phyloP scores from a whole-genome alignment of 2,797 vertebrate genomes.

The Gadopsis bispinosus region DNA sequence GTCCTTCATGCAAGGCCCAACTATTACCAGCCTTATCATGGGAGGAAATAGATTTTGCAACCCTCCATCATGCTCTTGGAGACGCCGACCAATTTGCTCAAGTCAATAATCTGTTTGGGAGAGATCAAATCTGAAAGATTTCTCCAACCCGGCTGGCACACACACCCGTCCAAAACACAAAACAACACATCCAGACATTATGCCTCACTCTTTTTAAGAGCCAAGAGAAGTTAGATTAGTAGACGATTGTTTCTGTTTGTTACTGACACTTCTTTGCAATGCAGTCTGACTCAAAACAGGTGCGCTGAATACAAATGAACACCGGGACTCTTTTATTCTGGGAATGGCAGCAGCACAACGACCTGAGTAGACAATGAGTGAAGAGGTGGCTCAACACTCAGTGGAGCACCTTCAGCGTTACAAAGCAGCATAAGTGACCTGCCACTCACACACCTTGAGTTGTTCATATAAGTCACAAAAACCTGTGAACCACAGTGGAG shows the following conservation, averaged over 20 bases:
- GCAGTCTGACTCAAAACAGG: slow-evolving; percentile 27
- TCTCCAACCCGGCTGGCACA: slow-evolving; percentile 35
- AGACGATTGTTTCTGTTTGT: slow-evolving; percentile 10
- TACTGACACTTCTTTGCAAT: slow-evolving; percentile 29
- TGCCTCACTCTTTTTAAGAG: slow-evolving; percentile 9
- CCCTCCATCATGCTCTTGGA: slow-evolving; percentile 54
- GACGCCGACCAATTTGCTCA: slow-evolving; percentile 61
- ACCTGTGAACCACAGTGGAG: neutral
- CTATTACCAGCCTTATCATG: slow-evolving; percentile 63
- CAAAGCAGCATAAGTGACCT: slow-evolving; percentile 64
- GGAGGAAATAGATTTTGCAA: slow-evolving; percentile 63
- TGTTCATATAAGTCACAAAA: slow-evolving; percentile 34
- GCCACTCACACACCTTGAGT: slow-evolving; percentile 53
- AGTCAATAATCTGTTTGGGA: slow-evolving; percentile 69
- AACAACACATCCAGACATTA: slow-evolving; percentile 19
- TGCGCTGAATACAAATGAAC: slow-evolving; percentile 52
- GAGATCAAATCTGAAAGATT: slow-evolving; percentile 47
- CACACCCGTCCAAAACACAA: neutral
- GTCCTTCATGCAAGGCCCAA: slow-evolving; percentile 37
- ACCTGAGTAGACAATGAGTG: slow-evolving; percentile 39
- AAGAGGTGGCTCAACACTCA: slow-evolving; percentile 36
- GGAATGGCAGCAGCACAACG: slow-evolving; percentile 54
- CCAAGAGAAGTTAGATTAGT: slow-evolving; percentile 12
- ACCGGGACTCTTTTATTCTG: slow-evolving; percentile 38
- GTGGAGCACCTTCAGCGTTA: slow-evolving; percentile 43